These are phyloP conservation scores for Drosophila arawakana DNA, from an alignment of 1,140 invertebrate genomes.

Conservation along the genomic window DNA sequence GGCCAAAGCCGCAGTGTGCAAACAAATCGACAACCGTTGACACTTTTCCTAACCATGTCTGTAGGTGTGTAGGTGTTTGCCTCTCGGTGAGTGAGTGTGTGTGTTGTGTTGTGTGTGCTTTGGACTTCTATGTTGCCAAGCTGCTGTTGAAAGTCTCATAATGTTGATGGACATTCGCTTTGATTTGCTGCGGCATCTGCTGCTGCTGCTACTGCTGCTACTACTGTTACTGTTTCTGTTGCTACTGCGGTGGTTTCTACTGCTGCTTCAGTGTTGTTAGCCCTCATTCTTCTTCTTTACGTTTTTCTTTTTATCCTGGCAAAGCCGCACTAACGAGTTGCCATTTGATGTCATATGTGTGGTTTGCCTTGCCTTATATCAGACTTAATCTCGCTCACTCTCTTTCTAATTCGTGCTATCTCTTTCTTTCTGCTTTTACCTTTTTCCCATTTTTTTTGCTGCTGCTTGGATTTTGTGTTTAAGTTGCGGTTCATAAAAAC, in stretches of 20 bases:
- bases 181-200: slow-evolving; percentile 56
- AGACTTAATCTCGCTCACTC: slow-evolving; percentile 41
- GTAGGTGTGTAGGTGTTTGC: background rate
- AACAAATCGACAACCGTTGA: slow-evolving; percentile 71
- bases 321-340: slow-evolving; percentile 72
- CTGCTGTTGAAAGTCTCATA: slow-evolving; percentile 68
- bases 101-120: slow-evolving; percentile 19
- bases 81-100: background rate
- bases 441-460: slow-evolving; percentile 24
- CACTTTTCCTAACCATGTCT: slow-evolving; percentile 53
- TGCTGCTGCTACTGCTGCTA: slow-evolving; percentile 41
- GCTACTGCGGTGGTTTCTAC: slow-evolving; percentile 25
- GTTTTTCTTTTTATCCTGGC: slow-evolving; percentile 34
- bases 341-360: slow-evolving; percentile 75
- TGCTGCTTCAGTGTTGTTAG: slow-evolving; percentile 30
- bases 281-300: slow-evolving; percentile 27
- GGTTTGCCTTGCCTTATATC: slow-evolving; percentile 34
- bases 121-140: slow-evolving; percentile 31
- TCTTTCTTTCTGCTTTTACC: too few relatives aligned
- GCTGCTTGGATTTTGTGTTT: slow-evolving; percentile 25
- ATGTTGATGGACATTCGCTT: slow-evolving; percentile 80
- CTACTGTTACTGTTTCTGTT: slow-evolving; percentile 16
- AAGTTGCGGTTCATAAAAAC: slow-evolving; percentile 43
- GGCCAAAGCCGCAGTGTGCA: slow-evolving; percentile 58
- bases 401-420: too few relatives aligned